Evolutionary conservation across 2,888 invertebrate species (phyloP), one percentile per base, ranked within the genome.

Genomic region (Sesia apiformis): DNA sequence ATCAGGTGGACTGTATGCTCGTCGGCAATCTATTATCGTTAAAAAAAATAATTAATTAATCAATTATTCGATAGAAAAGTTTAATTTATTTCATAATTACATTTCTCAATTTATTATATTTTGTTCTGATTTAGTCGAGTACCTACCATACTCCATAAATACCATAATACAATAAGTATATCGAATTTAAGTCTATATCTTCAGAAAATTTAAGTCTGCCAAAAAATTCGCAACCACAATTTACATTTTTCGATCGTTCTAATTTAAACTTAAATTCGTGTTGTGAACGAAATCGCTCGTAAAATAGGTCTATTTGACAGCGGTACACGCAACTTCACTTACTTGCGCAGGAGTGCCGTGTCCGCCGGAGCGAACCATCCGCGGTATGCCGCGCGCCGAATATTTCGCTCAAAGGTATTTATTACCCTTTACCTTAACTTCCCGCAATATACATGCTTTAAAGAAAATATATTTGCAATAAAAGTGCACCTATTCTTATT

Each of bases 251-350:
- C 8, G 40, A 51, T 50, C 66, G 64, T 66, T 65, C 70, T 65
- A 62, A 67, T 72, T 71, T 76, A 74, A 72, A 80, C 77, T 82
- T 74, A 74, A 76, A 77, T 76, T 74, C 73, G 72, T 72, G 68
- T 68, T 63, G 62, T 40, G 65, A 62, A 76, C 74, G 74, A 77
- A 82, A 82, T 74, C 76, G 67, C 75, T 53, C 69, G 81, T 86
- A 86, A 87, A 87, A 78, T 80, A 78, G 76, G 65, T 69, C 75
- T 76, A 78, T 81, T 74, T 75, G 87, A 81, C 83, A 81, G 74
- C 70, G 64, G 60, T 74, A 87, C 88, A 87, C 68, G 87, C 78
- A 86, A 84, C 74, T 82, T 82, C 79, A 86, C 87, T 88, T 87
- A 84, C 73, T 72, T 77, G 82, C 80, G 78, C 80, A 62, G 69